Percentiles rank a stretch among this genome's conserved stretches.
phyloP scores from a whole-genome alignment of 2,888 invertebrate species.

The Gibbula magus region DNA sequence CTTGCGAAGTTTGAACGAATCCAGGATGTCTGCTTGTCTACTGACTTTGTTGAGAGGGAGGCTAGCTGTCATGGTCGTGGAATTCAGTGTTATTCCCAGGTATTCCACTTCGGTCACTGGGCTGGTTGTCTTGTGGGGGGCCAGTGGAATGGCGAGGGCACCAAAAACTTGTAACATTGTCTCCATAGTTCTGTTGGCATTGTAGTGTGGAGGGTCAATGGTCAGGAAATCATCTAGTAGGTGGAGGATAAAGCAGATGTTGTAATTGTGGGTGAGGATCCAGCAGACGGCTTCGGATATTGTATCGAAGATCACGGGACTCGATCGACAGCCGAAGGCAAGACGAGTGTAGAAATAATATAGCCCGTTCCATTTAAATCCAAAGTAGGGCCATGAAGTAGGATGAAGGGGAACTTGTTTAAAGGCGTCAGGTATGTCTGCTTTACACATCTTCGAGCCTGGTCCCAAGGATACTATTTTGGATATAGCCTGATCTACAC shows the following conservation, averaged over 20 bases:
- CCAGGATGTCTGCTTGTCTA: conserved; percentile 26
- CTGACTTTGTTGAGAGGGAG: conserved; percentile 31
- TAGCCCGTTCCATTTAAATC: conserved; percentile 32
- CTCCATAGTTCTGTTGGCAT: conserved; percentile 21
- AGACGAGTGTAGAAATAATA: conserved; percentile 22
- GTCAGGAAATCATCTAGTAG: conserved; percentile 34
- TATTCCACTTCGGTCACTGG: conserved; percentile 38
- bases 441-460: too few species aligned
- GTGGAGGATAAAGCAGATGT: conserved; percentile 20
- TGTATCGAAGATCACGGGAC: conserved; percentile 29
- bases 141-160: conserved; percentile 32
- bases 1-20: conserved; percentile 6
- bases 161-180: conserved; percentile 15
- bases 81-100: conserved; percentile 37
- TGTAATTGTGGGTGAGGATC: conserved; percentile 25
- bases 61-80: conserved; percentile 34
- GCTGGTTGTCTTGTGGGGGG: conserved; percentile 34
- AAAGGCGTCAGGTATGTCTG: too few species aligned
- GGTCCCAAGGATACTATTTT: too few species aligned
- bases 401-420: not conserved
- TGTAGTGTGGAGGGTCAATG: conserved; percentile 15
- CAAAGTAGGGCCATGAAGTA: not conserved
- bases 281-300: conserved; percentile 27
- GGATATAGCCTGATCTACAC: too few species aligned
- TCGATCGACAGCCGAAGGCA: conserved; percentile 29